Evolutionary conservation across 2,797 vertebrate genomes (phyloP).

Genomic region (Pseudochirops cupreus): DNA sequence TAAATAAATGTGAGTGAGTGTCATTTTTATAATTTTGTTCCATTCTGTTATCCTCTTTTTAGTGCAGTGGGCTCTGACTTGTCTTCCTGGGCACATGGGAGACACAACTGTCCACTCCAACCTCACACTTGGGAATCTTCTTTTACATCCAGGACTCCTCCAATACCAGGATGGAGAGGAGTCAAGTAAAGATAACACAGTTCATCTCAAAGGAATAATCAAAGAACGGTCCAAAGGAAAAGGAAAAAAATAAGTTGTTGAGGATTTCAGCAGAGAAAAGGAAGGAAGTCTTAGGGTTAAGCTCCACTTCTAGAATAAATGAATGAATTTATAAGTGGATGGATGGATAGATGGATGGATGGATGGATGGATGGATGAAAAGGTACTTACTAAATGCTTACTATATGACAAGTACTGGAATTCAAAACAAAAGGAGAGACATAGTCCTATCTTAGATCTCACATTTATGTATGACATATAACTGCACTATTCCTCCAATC

Average conservation of each 20-base stretch:
- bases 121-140: background rate
- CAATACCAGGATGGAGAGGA: background rate
- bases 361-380: background rate
- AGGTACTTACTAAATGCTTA: background rate
- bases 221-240: background rate
- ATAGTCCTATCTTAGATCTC: background rate
- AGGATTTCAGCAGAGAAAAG: background rate
- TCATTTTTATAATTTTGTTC: background rate
- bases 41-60: background rate
- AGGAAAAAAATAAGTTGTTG: background rate
- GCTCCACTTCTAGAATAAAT: background rate
- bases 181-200: background rate
- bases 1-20: background rate
- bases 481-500: background rate
- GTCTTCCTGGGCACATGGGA: background rate
- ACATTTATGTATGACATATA: background rate
- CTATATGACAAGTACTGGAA: background rate
- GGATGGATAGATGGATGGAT: no score
- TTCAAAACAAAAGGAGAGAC: background rate
- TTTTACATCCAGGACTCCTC: background rate
- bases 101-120: background rate
- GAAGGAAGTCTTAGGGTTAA: background rate
- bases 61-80: background rate
- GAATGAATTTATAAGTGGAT: background rate
- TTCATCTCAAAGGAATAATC: background rate